phyloP scores from a whole-genome alignment of 2,113 vertebrate genomes.

The Embiotoca jacksoni region DNA sequence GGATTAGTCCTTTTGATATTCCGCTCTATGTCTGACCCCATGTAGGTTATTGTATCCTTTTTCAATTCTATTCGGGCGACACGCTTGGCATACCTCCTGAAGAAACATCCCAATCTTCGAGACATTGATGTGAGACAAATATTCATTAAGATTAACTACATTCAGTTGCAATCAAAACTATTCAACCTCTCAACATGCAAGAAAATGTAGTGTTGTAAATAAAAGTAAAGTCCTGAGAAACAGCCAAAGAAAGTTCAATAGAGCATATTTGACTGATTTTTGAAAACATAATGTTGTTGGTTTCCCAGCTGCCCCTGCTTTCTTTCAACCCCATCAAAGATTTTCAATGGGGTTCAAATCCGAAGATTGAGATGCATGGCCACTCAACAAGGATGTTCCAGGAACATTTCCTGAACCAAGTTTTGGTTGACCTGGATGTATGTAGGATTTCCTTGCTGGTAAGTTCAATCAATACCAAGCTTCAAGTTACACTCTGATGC shows the following conservation, averaged over 20 bases:
- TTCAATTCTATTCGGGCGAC: slow-evolving; percentile 93
- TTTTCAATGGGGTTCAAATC: neutral
- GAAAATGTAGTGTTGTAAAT: no score
- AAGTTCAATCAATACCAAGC: no score
- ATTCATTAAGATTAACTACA: neutral
- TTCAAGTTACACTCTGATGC: no score
- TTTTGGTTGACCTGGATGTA: neutral
- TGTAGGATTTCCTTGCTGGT: no score
- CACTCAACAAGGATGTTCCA: neutral
- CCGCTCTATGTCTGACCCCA: slow-evolving; percentile 1
- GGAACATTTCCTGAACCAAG: neutral
- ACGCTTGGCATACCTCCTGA: slow-evolving; percentile 89
- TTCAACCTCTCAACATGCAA: neutral
- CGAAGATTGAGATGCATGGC: no score
- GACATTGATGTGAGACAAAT: slow-evolving; percentile 86
- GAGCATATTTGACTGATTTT: no score
- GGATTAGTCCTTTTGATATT: neutral
- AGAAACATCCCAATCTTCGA: slow-evolving; percentile 84
- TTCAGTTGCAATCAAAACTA: neutral
- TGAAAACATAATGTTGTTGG: no score
- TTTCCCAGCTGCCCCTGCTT: neutral
- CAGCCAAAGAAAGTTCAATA: neutral
- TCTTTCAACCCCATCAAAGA: neutral
- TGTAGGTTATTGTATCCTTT: slow-evolving; percentile 92
- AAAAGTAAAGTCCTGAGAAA: no score